Evolutionary conservation across 2,888 invertebrate species (phyloP).

Genomic region (Epinotia bilunana): DNA sequence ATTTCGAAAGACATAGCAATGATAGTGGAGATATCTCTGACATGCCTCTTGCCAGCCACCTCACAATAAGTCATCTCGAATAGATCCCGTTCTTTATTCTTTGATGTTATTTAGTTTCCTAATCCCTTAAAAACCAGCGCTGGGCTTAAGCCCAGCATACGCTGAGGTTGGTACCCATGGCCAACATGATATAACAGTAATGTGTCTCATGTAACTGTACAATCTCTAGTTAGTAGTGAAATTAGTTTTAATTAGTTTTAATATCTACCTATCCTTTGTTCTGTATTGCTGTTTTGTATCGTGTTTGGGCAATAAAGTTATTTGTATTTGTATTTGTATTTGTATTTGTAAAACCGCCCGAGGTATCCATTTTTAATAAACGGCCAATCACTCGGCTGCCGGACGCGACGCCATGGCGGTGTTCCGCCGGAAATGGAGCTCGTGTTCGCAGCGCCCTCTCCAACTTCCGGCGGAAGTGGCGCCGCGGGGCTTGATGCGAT

Average conservation of each 20-base stretch:
- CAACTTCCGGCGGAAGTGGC: conserved; percentile 55
- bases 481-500: conserved; percentile 33
- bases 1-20: too few relatives aligned
- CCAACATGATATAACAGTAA: too few relatives aligned
- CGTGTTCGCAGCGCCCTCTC: conserved; percentile 77
- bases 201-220: too few relatives aligned
- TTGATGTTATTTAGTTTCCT: background rate
- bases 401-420: conserved; percentile 72
- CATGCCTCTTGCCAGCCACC: background rate
- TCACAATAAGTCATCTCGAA: background rate
- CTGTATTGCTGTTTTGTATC: too few relatives aligned
- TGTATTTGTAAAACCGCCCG: too few relatives aligned
- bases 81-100: background rate
- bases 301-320: too few relatives aligned
- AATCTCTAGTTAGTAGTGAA: too few relatives aligned
- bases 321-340: too few relatives aligned
- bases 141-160: too few relatives aligned
- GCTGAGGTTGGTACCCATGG: too few relatives aligned
- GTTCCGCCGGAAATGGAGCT: conserved; percentile 82
- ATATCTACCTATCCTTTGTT: too few relatives aligned
- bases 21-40: background rate
- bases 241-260: too few relatives aligned
- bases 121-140: conserved; percentile 5
- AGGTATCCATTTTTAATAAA: conserved; percentile 82
- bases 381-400: conserved; percentile 79